Base-by-base conservation (phyloP, 2,113 vertebrate species). In the Tinamus guttatus region DNA sequence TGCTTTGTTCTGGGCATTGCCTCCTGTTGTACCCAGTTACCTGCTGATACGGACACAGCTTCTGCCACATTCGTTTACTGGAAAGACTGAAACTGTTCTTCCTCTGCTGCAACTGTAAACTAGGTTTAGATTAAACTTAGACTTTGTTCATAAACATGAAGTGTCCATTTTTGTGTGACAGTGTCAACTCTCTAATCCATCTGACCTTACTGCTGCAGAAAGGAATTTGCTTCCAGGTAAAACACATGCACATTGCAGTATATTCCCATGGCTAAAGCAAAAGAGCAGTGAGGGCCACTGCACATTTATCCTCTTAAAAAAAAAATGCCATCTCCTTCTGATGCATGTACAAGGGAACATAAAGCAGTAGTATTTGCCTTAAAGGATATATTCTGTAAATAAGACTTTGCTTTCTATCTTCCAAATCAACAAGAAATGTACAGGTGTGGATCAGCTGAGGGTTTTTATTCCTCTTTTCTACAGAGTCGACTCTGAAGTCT, bases 101-200 rank as follows among this genome's bases (percentile, higher is more conserved):
- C 71, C 79, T 94, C 87, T 95, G 79, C 85, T 91, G 36, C 71
- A 93, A 45, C 38, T 94, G 94, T 95, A 90, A 96, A 96, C 73
- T 93, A 93, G 83, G 85, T 88, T 88, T 95, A 94, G 88, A 93
- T 96, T 94, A 96, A 96, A 96, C 85, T 90, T 94, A 87, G 62
- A 64, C 75, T 89, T 93, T 94, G 85, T 90, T 92, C 68, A 22
- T 90, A 94, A 85, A 45, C 7, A 22, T 86, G 22, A 70, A 93
- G 85, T 92, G 85, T 96, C 82, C 63, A 7, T 88, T 91, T 94
- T 73, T 94, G 64, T 95, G 83, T 91, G 73, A 83, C 13, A 45
- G 32, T 77, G 68, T 80, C 38, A 85, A 81, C 32, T 69, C 45
- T 24, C 4, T 47, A n/a, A 49, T 47, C 7, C 18, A n/a, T 69